A percentile compares a stretch with the other conserved stretches of the same genome.
Conservation (phyloP, 2,888 invertebrate species). For the Lacanobia wlatinum region DNA sequence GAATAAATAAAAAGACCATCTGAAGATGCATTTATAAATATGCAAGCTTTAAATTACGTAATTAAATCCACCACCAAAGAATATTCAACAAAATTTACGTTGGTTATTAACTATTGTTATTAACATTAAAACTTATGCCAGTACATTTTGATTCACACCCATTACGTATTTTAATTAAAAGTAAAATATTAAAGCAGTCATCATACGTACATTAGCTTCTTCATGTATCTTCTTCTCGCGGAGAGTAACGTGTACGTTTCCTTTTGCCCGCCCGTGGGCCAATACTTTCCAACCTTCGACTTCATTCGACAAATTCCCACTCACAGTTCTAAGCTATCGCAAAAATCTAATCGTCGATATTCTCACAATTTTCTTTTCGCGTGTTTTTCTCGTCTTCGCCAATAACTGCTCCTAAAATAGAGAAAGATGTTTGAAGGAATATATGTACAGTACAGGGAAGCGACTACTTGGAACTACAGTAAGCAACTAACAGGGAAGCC, state of each 20-base stretch:
- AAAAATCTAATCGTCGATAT: conserved; percentile 57
- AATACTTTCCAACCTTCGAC: conserved; percentile 91
- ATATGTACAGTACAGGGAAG: conserved; percentile 85
- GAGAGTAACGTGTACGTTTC: conserved; percentile 92
- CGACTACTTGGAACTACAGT: conserved; percentile 57
- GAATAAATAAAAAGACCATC: not conserved
- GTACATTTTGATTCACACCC: conserved; percentile 11
- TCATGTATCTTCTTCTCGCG: conserved; percentile 92
- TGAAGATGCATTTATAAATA: not conserved
- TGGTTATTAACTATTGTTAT: conserved; percentile 7
- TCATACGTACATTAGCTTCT: conserved; percentile 92
- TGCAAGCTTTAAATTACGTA: not conserved
- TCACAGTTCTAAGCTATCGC: conserved; percentile 66
- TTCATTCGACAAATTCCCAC: conserved; percentile 84
- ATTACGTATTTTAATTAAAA: conserved; percentile 15
- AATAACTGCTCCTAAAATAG: conserved; percentile 78
- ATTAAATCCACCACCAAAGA: conserved; percentile 16
- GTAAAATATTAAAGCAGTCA: conserved; percentile 27
- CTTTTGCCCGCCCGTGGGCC: conserved; percentile 90
- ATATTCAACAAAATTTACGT: not conserved
- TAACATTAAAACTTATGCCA: not conserved
- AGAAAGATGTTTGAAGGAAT: conserved; percentile 81
- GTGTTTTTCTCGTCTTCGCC: conserved; percentile 62
- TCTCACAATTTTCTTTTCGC: conserved; percentile 65
- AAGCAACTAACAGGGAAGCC: conserved; percentile 61